Conservation (phyloP, 2,113 vertebrate genomes). For the Prinia subflava region DNA sequence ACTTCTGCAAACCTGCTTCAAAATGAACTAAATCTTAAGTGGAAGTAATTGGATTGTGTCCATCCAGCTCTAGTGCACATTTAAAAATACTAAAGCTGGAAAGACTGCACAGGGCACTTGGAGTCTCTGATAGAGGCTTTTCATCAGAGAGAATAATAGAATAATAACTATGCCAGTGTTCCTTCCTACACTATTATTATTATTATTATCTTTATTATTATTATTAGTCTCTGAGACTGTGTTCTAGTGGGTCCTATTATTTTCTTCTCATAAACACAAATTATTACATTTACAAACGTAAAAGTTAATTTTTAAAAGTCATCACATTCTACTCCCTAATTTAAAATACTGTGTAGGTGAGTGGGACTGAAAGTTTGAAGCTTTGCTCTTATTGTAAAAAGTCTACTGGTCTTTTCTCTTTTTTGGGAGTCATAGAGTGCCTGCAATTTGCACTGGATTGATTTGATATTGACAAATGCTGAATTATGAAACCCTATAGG, state of each 20-base stretch:
- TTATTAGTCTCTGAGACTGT: neutral
- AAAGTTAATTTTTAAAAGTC: neutral
- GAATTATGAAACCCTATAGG: slow-evolving; percentile 65
- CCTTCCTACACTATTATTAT: neutral
- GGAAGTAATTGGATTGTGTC: neutral
- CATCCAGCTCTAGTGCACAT: neutral
- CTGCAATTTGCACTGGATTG: slow-evolving; percentile 47
- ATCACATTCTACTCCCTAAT: neutral
- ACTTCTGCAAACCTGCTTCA: neutral
- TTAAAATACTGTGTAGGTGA: neutral
- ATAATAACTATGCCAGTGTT: neutral
- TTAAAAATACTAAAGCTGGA: neutral
- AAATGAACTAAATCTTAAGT: neutral
- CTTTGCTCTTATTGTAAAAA: neutral
- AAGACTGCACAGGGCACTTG: neutral
- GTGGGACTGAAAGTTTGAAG: neutral
- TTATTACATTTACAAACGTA: neutral
- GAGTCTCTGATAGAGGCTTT: neutral
- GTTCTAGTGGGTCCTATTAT: neutral
- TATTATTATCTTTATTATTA: neutral
- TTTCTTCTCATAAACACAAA: neutral
- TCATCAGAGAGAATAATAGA: neutral
- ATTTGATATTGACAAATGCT: slow-evolving; percentile 59
- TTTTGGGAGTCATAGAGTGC: neutral
- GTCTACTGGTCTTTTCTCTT: neutral